Evolutionary conservation across 2,888 invertebrate genomes (phyloP).

Genomic region (Siphlonurus alternatus): DNA sequence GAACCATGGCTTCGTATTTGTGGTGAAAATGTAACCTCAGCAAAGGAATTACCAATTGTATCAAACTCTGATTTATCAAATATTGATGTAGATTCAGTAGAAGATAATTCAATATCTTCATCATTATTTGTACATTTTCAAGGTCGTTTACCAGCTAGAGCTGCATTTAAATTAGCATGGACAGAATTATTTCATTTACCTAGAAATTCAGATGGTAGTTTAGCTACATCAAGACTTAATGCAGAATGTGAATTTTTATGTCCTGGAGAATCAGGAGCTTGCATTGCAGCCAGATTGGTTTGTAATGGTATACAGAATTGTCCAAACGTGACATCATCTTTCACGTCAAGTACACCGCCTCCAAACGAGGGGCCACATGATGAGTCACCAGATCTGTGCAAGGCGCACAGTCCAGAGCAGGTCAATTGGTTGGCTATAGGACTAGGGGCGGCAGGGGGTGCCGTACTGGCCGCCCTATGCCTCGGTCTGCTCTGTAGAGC

Average conservation of each 20-base stretch:
- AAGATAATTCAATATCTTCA: neutral
- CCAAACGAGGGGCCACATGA: slow-evolving; percentile 26
- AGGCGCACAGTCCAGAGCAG: slow-evolving; percentile 29
- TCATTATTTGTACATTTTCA: slow-evolving; percentile 20
- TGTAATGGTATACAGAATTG: slow-evolving; percentile 82
- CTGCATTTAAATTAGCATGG: slow-evolving; percentile 79
- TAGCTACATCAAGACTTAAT: slow-evolving; percentile 47
- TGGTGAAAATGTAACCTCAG: slow-evolving; percentile 60
- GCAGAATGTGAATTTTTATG: slow-evolving; percentile 72
- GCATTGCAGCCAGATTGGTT: slow-evolving; percentile 65
- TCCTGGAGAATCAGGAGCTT: slow-evolving; percentile 60
- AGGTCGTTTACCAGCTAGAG: slow-evolving; percentile 62
- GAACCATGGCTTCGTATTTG: slow-evolving; percentile 68
- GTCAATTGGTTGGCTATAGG: slow-evolving; percentile 45
- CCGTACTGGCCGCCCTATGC: slow-evolving; percentile 36
- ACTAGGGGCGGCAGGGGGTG: slow-evolving; percentile 40
- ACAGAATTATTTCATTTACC: slow-evolving; percentile 76
- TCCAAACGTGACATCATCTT: slow-evolving; percentile 44
- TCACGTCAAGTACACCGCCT: slow-evolving; percentile 11
- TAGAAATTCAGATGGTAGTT: slow-evolving; percentile 60
- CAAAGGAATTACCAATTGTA: slow-evolving; percentile 57
- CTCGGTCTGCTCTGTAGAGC: slow-evolving; percentile 40
- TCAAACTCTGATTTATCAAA: slow-evolving; percentile 49
- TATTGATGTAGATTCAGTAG: slow-evolving; percentile 20
- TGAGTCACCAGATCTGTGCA: slow-evolving; percentile 59